phyloP scores from a whole-genome alignment of 1,140 invertebrate genomes.

The Meloidogyne exigua region DNA sequence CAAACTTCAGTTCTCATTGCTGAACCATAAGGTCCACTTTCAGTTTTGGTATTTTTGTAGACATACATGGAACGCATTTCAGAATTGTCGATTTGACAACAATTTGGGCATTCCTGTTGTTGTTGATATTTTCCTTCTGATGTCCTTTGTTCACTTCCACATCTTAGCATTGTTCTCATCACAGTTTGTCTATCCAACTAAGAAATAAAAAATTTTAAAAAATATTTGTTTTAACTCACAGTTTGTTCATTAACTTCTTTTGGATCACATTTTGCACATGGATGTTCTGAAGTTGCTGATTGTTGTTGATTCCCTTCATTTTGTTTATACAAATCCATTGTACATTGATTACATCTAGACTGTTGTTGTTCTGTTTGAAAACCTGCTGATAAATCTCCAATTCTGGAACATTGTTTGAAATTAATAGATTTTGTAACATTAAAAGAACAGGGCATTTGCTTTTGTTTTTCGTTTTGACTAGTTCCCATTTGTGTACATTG shows the following conservation, averaged over 20 bases:
- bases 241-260: slow-evolving; percentile 25
- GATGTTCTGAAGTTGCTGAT: slow-evolving; percentile 13
- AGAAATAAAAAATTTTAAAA: background rate
- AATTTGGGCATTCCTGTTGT: background rate
- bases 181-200: background rate
- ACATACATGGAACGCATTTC: slow-evolving; percentile 34
- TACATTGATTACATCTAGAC: slow-evolving; percentile 19
- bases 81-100: slow-evolving; percentile 20
- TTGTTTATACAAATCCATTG: background rate
- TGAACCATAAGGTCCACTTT: background rate
- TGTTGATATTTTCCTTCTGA: background rate
- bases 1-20: slow-evolving; percentile 34
- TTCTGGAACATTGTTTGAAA: slow-evolving; percentile 52
- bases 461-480: background rate
- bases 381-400: slow-evolving; percentile 43
- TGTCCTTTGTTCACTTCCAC: slow-evolving; percentile 11
- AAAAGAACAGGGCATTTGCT: slow-evolving; percentile 15
- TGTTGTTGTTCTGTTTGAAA: slow-evolving; percentile 27
- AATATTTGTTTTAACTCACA: background rate
- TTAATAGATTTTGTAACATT: slow-evolving; percentile 60
- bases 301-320: background rate
- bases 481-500: slow-evolving; percentile 25
- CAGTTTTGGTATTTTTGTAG: slow-evolving; percentile 21
- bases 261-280: slow-evolving; percentile 34
- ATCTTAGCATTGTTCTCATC: background rate